Base-by-base conservation (phyloP, 2,797 vertebrate genomes). In the Mormyrus hasselquistii region DNA sequence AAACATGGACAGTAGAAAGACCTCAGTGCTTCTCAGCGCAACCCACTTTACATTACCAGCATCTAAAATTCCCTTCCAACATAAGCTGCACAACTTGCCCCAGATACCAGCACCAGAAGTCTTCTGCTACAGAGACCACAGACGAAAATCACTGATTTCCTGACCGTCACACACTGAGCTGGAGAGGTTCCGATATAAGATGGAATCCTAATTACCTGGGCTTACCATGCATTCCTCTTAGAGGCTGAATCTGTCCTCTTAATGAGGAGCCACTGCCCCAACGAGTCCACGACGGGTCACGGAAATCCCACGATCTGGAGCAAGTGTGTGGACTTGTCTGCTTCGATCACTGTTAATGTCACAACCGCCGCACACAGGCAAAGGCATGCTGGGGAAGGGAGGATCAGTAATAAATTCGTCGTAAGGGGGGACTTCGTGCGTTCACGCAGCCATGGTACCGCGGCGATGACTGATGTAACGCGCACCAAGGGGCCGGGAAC, bases 321-420 rank as follows among this genome's bases (percentile, higher is more conserved):
- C 89, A 84, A 88, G 55, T 91, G 44, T 86, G 89, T 88, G 89
- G 89, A 89, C 83, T 90, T 89, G 91, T 91, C 90, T 89, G 89
- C 89, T 90, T 88, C 89, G 86, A 90, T 90, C 90, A 92, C 91
- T 87, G 89, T 91, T 82, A 90, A 49, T 29, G n/a, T 82, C 41
- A 53, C 87, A 73, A 76, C 41, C 22, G 29, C 88, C 85, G 84
- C 8, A 69, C 19, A 34, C 53, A n/a, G 9, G 87, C 88, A 89
- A 84, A 86, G 41, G 92, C 87, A 90, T 91, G 89, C 92, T 92
- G 92, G 89, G 92, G 89, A 89, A 91, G 65, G 52, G 88, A 62
- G 2, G 65, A 89, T 89, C 50, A 84, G 65, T 87, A 88, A 76
- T 73, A 19, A 90, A 90, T 49, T 90, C 79, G 83, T 10, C 6